phyloP scores from a whole-genome alignment of 2,888 invertebrate species.

The Sisyra nigra region DNA sequence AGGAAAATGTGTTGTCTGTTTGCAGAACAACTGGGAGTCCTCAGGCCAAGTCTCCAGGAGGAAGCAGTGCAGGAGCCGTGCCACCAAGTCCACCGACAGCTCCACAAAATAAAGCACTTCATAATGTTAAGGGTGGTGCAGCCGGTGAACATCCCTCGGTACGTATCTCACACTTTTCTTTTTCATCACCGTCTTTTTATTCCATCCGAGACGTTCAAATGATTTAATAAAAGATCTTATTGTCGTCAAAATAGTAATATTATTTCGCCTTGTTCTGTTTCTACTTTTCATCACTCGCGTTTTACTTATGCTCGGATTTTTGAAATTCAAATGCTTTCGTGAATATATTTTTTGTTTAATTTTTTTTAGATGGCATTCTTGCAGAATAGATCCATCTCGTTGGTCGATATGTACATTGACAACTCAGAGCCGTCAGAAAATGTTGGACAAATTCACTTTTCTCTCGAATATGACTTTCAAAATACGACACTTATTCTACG shows the following conservation, averaged over 20 bases:
- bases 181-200: neutral
- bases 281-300: neutral
- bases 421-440: conserved; percentile 85
- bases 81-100: conserved; percentile 39
- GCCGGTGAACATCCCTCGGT: conserved; percentile 53
- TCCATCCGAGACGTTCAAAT: too few relatives aligned
- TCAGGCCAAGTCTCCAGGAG: conserved; percentile 59
- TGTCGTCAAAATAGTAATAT: too few relatives aligned
- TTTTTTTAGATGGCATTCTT: conserved; percentile 50
- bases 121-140: conserved; percentile 50
- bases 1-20: conserved; percentile 12
- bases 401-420: conserved; percentile 92
- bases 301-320: neutral
- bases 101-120: conserved; percentile 55
- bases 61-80: conserved; percentile 38
- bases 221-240: too few relatives aligned
- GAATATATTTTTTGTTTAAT: neutral
- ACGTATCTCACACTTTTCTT: conserved; percentile 25
- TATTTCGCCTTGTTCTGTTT: neutral
- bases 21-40: conserved; percentile 55
- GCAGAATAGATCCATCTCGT: conserved; percentile 76
- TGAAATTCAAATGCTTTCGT: too few relatives aligned
- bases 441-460: conserved; percentile 89
- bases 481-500: conserved; percentile 79
- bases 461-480: conserved; percentile 85